Evolutionary conservation across 2,113 vertebrate species (phyloP), one percentile per base, ranked within the genome.

Genomic region (Mungos mungo): DNA sequence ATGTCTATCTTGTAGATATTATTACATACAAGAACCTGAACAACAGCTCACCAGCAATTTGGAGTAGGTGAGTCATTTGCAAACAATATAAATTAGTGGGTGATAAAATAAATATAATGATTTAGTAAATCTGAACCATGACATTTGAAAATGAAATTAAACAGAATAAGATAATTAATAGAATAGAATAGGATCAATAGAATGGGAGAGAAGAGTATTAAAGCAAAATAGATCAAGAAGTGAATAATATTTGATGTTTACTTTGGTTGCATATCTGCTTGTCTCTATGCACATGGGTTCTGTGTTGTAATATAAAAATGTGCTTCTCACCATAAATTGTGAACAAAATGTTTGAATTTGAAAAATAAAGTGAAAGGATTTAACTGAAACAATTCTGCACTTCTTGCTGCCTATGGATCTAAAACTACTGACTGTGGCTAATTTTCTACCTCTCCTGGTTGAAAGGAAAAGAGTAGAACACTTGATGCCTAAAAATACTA

Each of bases 41-140:
- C 41, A 86, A 63, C n/a, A n/a, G 52, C 4, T 86, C 52, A 81
- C n/a, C 63, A 86, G 27, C n/a, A 88, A 63, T 21, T 68, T 72
- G 29, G 60, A 82, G 16, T 85, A 76, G 16, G 6, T 90, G 52
- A 74, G 7, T 87, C 25, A 29, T 83, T 90, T 83, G 71, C n/a
- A 89, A 80, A 88, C 21, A 45, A 50, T 89, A 93, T 74, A 16
- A 95, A 85, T 96, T 88, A 97, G 81, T 85, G 16, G 25, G 31
- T 84, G n/a, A 91, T 45, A n/a, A 84, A 96, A 91, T 96, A 52
- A 80, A 86, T 47, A 45, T 65, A 95, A 84, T 87, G 41, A 93
- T 27, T 86, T 77, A 86, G 60, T 89, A 86, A 31, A 85, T 81
- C 11, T 93, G 47, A 54, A 38, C 33, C 14, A 91, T 94, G 14